These are phyloP conservation scores for Etheostoma spectabile DNA, from an alignment of 2,113 vertebrate genomes.

Conservation along the genomic window DNA sequence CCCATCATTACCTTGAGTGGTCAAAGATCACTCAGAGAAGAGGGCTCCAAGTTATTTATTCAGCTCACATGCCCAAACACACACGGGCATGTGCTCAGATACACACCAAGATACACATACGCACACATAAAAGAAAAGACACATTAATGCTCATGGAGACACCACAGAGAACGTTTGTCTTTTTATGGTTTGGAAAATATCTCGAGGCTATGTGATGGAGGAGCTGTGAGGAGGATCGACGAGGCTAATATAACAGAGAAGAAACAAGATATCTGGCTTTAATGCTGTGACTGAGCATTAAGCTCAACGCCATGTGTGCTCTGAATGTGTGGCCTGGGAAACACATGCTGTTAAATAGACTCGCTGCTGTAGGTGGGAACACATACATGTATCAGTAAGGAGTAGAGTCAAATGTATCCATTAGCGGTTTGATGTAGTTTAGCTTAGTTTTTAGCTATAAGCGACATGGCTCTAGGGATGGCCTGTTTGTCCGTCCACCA, in stretches of 20 bases:
- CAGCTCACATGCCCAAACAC: conserved; percentile 35
- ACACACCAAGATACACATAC: not conserved
- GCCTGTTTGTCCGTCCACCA: no score
- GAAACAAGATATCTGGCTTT: not conserved
- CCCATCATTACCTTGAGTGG: conserved; percentile 69
- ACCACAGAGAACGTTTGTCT: conserved; percentile 11
- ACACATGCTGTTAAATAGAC: conserved; percentile 9
- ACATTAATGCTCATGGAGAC: conserved; percentile 1
- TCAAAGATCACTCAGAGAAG: conserved; percentile 59
- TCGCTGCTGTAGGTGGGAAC: conserved; percentile 16
- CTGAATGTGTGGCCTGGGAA: not conserved
- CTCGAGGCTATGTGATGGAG: conserved; percentile 12
- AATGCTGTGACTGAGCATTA: conserved; percentile 4
- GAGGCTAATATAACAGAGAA: conserved; percentile 25
- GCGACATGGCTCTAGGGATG: not conserved
- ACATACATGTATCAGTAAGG: not conserved
- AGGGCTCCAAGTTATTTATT: conserved; percentile 54
- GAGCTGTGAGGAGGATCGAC: conserved; percentile 16
- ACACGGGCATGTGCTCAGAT: conserved; percentile 1
- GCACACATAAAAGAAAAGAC: not conserved
- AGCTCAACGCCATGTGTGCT: not conserved
- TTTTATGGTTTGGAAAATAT: conserved; percentile 27
- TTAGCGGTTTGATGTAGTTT: not conserved
- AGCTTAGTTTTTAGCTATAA: not conserved
- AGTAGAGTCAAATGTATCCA: not conserved